These are phyloP conservation scores for Cheilosia grossa DNA, from an alignment of 2,888 invertebrate species.

Conservation along the genomic window DNA sequence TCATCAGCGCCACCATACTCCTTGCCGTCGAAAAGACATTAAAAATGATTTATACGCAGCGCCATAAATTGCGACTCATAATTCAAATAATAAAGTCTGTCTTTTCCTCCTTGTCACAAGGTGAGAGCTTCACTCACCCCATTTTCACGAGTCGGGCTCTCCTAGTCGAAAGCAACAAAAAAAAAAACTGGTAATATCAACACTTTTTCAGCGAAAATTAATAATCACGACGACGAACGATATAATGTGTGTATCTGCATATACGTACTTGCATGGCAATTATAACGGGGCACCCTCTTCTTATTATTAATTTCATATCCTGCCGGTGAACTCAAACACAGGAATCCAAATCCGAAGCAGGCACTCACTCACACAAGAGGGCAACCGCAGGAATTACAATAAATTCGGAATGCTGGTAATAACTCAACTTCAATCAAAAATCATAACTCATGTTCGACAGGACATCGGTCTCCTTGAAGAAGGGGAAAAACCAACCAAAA, in stretches of 20 bases:
- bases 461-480: conserved; percentile 64
- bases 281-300: conserved; percentile 42
- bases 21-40: conserved; percentile 70
- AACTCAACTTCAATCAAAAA: conserved; percentile 83
- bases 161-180: conserved; percentile 9
- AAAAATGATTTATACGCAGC: conserved; percentile 72
- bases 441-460: conserved; percentile 81
- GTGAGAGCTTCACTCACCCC: conserved; percentile 52
- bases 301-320: conserved; percentile 60
- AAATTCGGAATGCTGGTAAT: conserved; percentile 77
- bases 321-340: conserved; percentile 5
- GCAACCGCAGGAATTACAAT: conserved; percentile 60
- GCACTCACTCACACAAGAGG: conserved; percentile 40
- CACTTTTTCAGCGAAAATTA: conserved; percentile 71
- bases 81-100: conserved; percentile 74
- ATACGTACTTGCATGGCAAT: conserved; percentile 32
- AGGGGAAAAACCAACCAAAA: conserved; percentile 43
- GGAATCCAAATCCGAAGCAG: background rate
- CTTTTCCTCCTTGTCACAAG: conserved; percentile 54
- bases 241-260: conserved; percentile 57
- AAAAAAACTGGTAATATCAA: conserved; percentile 61
- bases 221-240: conserved; percentile 67
- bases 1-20: conserved; percentile 41
- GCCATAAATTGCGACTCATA: conserved; percentile 74
- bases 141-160: background rate